Base-by-base conservation (phyloP, 2,888 invertebrate genomes). In the Eristalis pertinax region DNA sequence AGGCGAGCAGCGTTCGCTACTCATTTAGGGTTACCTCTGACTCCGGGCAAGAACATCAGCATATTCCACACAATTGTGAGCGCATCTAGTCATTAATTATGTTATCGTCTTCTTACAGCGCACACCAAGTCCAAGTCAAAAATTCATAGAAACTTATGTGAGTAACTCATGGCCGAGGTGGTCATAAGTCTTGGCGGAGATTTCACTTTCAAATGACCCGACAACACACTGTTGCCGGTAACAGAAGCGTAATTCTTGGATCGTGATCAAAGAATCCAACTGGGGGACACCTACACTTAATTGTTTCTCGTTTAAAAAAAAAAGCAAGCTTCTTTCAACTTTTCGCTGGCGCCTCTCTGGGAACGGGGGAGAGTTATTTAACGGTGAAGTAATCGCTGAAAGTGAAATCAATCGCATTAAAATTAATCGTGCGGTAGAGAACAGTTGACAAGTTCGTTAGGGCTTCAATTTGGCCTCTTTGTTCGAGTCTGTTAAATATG, bases 371-470 rank as follows among this genome's bases (percentile, higher is more conserved):
- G 50, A 50, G n/a, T 26, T 26, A 60, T 26, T 60, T 26, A 32
- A 69, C n/a, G 19, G 32, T 58, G 32, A 69, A 58, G 13, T 58
- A 58, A 69, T 58, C 32, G 50, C 56, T 58, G 56, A 69, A 69
- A 69, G 69, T 69, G 69, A 69, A 69, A 56, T 69, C 56, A 58
- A 69, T 69, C 19, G 32, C 56, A 69, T 69, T 69, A 32, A 15
- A 35, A 32, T 35, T 32, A 35, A 69, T 69, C 69, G 32, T 32
- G 32, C 32, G 32, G 1, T 8, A 32, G 8, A 32, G 32, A 35
- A 67, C 56, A 68, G 19, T 58, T 32, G 32, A 58, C 32, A 22
- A 58, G 68, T 68, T 68, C 43, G 19, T 68, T 29, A 50, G n/a
- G n/a, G n/a, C 32, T 32, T 22, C 50, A 56, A 56, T 68, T 56